Base-by-base conservation (phyloP, 2,113 vertebrate genomes). In the Mellivora capensis region DNA sequence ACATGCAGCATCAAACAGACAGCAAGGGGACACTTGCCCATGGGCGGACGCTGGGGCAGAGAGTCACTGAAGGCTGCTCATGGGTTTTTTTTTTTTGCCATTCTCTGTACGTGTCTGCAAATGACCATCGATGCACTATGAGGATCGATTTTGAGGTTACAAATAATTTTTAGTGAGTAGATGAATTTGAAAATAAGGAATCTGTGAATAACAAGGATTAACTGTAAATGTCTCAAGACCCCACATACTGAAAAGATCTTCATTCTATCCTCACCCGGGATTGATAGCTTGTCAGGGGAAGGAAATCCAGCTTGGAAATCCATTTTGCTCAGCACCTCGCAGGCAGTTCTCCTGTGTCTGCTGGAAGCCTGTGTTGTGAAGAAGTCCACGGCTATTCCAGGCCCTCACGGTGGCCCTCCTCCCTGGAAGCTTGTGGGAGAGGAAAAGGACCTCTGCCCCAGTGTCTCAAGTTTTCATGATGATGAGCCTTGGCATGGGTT, bases 41-140 rank as follows among this genome's bases (percentile, higher is more conserved):
- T 2, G n/a, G 47, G 18, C 0, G 3, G 17, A 57, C 29, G 42
- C 42, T 6, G 34, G 29, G 34, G 17, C 39, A 34, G 34, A 17
- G 37, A 0, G 7, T 44, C 7, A 1, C 44, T 27, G 1, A 47
- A 69, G 39, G 25, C 1, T 18, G 37, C 67, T 42, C 67, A 4
- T 3, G 57, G 57, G 0, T 61, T 61, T 11, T 23, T 1, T 23
- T 62, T 6, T 12, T 37, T 69, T 69, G 15, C 31, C 42, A 7
- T n/a, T n/a, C 39, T 23, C 47, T 42, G 61, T 1, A 1, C 3
- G 0, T 2, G 1, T 57, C 49, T 49, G 61, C 2, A 1, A 52
- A n/a, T 9, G 79, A 59, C 42, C 31, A 27, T 2, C 1, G 3
- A 47, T 7, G n/a, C 23, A 21, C 17, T 11, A 0, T 1, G 10